phyloP scores from a whole-genome alignment of 1,140 invertebrate genomes.

The Dinoponera quadriceps region DNA sequence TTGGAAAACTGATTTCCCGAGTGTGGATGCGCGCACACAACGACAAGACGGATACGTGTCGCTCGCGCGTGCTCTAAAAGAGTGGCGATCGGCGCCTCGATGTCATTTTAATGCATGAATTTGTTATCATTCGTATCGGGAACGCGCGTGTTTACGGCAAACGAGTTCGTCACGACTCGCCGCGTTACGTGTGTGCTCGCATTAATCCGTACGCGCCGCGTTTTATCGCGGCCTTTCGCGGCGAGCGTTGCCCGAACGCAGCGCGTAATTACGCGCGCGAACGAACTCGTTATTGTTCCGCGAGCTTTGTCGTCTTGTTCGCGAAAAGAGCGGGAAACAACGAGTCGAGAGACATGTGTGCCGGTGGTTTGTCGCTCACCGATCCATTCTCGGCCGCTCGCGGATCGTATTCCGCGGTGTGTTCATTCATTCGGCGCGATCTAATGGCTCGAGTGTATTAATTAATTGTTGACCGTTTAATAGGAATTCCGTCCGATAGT shows the following conservation, averaged over 20 bases:
- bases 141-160: not conserved
- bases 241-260: not conserved
- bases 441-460: constrained; percentile 31
- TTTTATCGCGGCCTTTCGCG: not conserved
- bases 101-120: constrained; percentile 28
- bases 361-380: too few relatives aligned
- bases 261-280: constrained; percentile 9
- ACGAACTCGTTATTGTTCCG: constrained; percentile 28
- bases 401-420: too few relatives aligned
- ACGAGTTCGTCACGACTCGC: not conserved
- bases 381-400: too few relatives aligned
- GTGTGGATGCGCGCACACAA: too few relatives aligned
- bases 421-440: constrained; percentile 21
- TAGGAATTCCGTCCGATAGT: constrained; percentile 20
- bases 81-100: not conserved
- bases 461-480: constrained; percentile 45
- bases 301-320: constrained; percentile 28
- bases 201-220: not conserved
- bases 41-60: too few relatives aligned
- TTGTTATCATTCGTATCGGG: constrained; percentile 18
- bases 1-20: too few relatives aligned
- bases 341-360: not conserved
- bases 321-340: not conserved
- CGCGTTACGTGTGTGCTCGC: not conserved
- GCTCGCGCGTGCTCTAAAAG: not conserved